Conservation (phyloP, 1,140 invertebrate species). For the Drosophila subobscura region DNA sequence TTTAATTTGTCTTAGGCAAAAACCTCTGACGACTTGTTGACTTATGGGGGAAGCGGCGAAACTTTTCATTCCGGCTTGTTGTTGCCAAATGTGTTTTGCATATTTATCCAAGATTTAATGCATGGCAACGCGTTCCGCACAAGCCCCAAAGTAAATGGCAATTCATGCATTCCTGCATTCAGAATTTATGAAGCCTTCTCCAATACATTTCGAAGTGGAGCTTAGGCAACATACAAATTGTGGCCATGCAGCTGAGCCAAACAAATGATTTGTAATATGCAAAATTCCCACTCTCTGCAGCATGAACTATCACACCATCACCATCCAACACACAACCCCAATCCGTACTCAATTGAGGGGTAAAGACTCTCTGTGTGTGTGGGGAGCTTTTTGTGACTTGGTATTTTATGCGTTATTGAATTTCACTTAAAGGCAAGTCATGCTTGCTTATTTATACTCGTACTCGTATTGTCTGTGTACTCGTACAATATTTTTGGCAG, state of each 20-base stretch:
- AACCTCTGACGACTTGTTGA: slow-evolving; percentile 50
- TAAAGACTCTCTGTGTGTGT: not conserved
- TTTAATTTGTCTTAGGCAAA: slow-evolving; percentile 74
- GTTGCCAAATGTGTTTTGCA: slow-evolving; percentile 57
- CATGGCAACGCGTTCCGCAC: not conserved
- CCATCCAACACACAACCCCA: not conserved
- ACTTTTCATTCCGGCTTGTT: slow-evolving; percentile 30
- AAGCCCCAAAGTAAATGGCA: slow-evolving; percentile 30
- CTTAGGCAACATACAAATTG: slow-evolving; percentile 11
- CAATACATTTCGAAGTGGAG: slow-evolving; percentile 6
- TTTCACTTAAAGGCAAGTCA: slow-evolving; percentile 76
- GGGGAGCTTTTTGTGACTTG: slow-evolving; percentile 47
- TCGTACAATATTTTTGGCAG: slow-evolving; percentile 14
- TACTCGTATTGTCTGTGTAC: slow-evolving; percentile 2
- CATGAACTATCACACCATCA: slow-evolving; percentile 12
- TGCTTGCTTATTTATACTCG: slow-evolving; percentile 37
- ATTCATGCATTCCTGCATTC: slow-evolving; percentile 3
- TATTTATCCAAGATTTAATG: slow-evolving; percentile 55
- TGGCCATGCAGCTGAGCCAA: slow-evolving; percentile 13
- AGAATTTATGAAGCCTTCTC: slow-evolving; percentile 32
- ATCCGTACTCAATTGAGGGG: not conserved
- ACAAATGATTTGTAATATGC: slow-evolving; percentile 59
- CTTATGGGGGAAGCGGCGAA: slow-evolving; percentile 23
- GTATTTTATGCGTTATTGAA: slow-evolving; percentile 80
- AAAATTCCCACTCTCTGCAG: slow-evolving; percentile 31